phyloP scores from a whole-genome alignment of 1,140 invertebrate species.

The Pseudomyrmex gracilis region DNA sequence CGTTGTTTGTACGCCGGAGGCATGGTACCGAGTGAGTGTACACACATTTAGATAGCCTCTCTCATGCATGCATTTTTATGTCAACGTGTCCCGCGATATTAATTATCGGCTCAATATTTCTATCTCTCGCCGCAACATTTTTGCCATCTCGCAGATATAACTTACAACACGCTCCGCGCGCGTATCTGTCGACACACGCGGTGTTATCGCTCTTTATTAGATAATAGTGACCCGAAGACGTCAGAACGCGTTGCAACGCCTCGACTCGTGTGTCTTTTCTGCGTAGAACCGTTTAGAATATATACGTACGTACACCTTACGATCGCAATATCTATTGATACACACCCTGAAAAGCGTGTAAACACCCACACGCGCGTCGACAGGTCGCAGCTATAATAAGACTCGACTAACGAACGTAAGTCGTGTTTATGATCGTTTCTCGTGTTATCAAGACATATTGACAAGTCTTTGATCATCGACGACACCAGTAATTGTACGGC shows the following conservation, averaged over 20 bases:
- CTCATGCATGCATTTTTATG: not conserved
- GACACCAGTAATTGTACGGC: no score
- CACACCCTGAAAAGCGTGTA: slow-evolving; percentile 1
- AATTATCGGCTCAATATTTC: slow-evolving; percentile 41
- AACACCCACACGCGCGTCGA: not conserved
- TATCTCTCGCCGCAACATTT: slow-evolving; percentile 30
- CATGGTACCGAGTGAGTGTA: not conserved
- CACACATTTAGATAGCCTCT: not conserved
- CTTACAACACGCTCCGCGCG: not conserved
- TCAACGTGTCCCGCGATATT: slow-evolving; percentile 10
- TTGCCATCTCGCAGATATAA: slow-evolving; percentile 24
- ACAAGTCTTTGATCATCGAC: no score
- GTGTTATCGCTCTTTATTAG: slow-evolving; percentile 67
- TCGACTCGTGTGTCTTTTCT: slow-evolving; percentile 23
- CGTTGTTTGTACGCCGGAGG: not conserved
- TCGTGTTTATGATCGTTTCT: no score
- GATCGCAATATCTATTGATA: slow-evolving; percentile 17
- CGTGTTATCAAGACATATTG: no score
- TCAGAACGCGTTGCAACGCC: slow-evolving; percentile 33
- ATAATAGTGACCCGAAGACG: slow-evolving; percentile 70
- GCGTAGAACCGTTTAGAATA: slow-evolving; percentile 20
- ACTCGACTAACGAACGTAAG: no score
- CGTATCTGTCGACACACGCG: slow-evolving; percentile 12
- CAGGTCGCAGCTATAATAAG: no score
- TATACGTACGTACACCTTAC: slow-evolving; percentile 7